Evolutionary conservation across 2,888 invertebrate species (phyloP), one percentile per base, ranked within the genome.

Genomic region (Drosophila peninsularis): DNA sequence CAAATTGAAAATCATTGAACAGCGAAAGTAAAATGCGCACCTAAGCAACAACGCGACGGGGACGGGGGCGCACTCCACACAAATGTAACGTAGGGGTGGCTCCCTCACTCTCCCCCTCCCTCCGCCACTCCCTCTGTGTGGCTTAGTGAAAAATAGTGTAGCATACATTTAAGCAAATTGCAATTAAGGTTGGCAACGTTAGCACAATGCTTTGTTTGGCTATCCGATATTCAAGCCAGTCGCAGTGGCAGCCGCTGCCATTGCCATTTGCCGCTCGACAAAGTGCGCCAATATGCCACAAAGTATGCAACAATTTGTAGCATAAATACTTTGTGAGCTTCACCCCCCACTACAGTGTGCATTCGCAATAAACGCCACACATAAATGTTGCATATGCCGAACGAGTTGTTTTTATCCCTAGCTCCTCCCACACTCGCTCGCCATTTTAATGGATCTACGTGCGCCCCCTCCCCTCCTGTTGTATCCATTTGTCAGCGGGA

Each of bases 91-190:
- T 34, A 34, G 34, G 49, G 52, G 47, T 5, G 13, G 17, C 3
- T 3, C 47, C 14, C 11, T 4, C 30, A 3, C 47, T 17, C 6
- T 6, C n/a, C 32, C 6, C 13, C n/a, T 17, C 14, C 11, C 13
- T 5, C 6, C 11, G 3, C 0, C 32, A 0, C 32, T 34, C 13
- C 1, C 9, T 9, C 10, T 30, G 47, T 62, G 47, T 56, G 42
- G 64, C 65, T 65, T 52, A 63, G 62, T 82, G 79, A 78, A 84
- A 87, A 82, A 83, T 85, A 79, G 82, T 70, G 75, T 82, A 79
- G 82, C 88, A 82, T 73, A 79, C 88, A 87, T 87, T 79, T 87
- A 77, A 88, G 88, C 85, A 85, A 88, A 83, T 87, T 87, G 82
- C 82, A 83, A 83, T 83, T 87, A 83, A 74, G 84, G 75, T 67